Percentiles rank a stretch among this genome's conserved stretches.
Evolutionary conservation across 2,113 vertebrate species (phyloP).

Genomic region (Ammodytes dubius): DNA sequence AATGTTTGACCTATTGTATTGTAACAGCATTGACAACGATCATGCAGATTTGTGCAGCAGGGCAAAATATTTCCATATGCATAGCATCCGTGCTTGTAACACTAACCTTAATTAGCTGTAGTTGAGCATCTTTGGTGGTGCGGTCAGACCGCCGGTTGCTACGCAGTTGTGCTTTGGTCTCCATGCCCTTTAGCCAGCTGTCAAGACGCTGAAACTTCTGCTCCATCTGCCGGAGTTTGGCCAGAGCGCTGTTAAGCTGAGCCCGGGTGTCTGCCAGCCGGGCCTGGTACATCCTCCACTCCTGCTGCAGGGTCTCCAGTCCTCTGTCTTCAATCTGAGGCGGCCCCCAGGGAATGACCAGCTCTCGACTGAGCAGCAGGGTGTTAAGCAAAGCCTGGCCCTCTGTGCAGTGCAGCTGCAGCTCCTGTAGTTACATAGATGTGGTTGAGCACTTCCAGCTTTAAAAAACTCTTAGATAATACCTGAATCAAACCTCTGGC

Average conservation of each 20-base stretch:
- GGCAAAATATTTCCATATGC: not conserved
- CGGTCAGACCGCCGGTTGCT: constrained; percentile 85
- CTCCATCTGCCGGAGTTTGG: constrained; percentile 91
- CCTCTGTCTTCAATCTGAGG: constrained; percentile 92
- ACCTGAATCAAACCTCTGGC: not conserved
- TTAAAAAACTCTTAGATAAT: not conserved
- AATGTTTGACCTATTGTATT: not conserved
- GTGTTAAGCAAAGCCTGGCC: constrained; percentile 91
- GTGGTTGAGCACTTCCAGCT: not conserved
- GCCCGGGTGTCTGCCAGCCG: constrained; percentile 88
- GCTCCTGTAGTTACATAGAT: constrained; percentile 71
- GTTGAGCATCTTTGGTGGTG: constrained; percentile 90
- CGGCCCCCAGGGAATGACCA: constrained; percentile 89
- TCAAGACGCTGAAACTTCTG: constrained; percentile 91
- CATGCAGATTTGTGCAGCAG: not conserved
- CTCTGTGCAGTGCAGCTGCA: constrained; percentile 91
- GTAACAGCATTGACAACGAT: not conserved
- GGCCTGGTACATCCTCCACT: constrained; percentile 93
- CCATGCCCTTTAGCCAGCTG: constrained; percentile 90
- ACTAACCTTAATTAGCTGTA: constrained; percentile 92
- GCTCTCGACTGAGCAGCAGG: constrained; percentile 88
- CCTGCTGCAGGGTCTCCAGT: constrained; percentile 91
- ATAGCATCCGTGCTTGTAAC: not conserved
- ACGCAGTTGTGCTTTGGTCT: constrained; percentile 88
- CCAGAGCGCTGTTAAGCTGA: constrained; percentile 88